Conservation (phyloP, 2,113 vertebrate genomes). For the Rhizomys pruinosus region DNA sequence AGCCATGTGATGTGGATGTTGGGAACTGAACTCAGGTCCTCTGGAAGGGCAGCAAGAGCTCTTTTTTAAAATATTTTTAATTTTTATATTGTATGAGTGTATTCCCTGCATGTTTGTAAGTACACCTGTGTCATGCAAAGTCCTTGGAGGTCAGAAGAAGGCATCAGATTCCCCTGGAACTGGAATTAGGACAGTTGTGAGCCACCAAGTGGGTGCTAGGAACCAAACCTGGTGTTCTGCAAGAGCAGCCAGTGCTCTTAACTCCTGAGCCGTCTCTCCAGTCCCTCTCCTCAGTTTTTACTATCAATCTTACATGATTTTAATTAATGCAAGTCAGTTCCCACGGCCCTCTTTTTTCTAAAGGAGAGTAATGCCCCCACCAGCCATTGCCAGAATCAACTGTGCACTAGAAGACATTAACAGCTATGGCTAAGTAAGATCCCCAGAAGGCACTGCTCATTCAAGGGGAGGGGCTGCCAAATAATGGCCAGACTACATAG, state of each 20-base stretch:
- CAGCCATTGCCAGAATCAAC: not conserved
- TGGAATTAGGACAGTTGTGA: not conserved
- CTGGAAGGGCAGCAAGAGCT: not conserved
- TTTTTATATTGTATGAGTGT: too few species aligned
- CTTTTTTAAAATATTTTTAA: too few species aligned
- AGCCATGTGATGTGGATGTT: not conserved
- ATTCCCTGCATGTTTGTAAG: too few species aligned
- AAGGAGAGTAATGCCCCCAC: constrained; percentile 35
- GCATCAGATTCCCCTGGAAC: not conserved
- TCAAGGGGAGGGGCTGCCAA: not conserved
- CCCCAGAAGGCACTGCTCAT: not conserved
- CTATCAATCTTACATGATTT: constrained; percentile 57
- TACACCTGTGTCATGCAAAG: too few species aligned
- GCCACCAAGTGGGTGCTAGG: not conserved
- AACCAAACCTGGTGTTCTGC: not conserved
- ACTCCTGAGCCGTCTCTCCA: not conserved
- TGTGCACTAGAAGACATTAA: not conserved
- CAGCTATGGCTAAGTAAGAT: not conserved
- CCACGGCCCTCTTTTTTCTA: constrained; percentile 37
- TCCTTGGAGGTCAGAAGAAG: not conserved
- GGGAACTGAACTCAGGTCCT: not conserved
- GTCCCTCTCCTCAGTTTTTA: not conserved
- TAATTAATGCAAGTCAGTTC: constrained; percentile 44
- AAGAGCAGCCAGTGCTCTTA: not conserved
- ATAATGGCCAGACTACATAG: not conserved